These are phyloP conservation scores for Pseudopleuronectes americanus DNA, from an alignment of 2,797 vertebrate genomes.

Conservation along the genomic window DNA sequence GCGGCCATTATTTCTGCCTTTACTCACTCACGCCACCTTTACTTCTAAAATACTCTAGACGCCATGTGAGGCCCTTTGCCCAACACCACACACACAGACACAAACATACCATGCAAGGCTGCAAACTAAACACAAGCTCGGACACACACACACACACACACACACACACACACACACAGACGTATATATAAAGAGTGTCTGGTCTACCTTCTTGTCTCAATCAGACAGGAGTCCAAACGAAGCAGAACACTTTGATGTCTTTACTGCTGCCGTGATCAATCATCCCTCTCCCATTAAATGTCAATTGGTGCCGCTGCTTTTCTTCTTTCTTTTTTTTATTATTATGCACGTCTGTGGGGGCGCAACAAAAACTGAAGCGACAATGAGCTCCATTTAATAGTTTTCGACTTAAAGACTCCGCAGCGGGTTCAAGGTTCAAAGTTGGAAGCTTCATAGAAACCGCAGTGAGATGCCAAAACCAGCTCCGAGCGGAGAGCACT, in stretches of 20 bases:
- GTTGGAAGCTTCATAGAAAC: constrained; percentile 72
- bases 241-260: constrained; percentile 82
- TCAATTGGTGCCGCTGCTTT: constrained; percentile 63
- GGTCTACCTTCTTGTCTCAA: constrained; percentile 73
- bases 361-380: constrained; percentile 46
- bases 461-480: constrained; percentile 63
- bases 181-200: constrained; percentile 52
- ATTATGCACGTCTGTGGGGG: constrained; percentile 31
- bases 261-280: constrained; percentile 76
- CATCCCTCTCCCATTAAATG: constrained; percentile 76
- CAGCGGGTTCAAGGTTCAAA: constrained; percentile 74
- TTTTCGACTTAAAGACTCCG: constrained; percentile 68
- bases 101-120: constrained; percentile 23
- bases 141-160: constrained; percentile 27
- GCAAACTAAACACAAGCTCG: constrained; percentile 8
- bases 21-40: constrained; percentile 79
- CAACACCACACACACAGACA: constrained; percentile 18
- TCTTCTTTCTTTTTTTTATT: constrained; percentile 33
- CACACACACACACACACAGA: constrained; percentile 18
- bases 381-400: constrained; percentile 72
- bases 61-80: constrained; percentile 67
- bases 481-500: constrained; percentile 17
- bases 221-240: constrained; percentile 63
- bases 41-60: constrained; percentile 69
- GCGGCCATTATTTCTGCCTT: constrained; percentile 74